Base-by-base conservation (phyloP, 2,797 vertebrate species). In the Aldrovandia affinis region DNA sequence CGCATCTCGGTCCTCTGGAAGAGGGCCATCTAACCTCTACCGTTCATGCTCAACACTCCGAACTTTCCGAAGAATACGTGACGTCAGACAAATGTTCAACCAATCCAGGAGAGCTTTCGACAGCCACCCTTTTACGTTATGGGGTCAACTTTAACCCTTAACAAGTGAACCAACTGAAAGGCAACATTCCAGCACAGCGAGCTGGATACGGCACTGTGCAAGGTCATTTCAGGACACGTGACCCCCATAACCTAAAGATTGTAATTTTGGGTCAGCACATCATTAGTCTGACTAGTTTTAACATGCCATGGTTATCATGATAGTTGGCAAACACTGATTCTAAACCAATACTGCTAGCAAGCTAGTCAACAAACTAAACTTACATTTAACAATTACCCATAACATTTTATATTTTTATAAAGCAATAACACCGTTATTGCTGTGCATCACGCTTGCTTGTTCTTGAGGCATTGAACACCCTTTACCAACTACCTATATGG, bases 51-150 rank as follows among this genome's bases (percentile, higher is more conserved):
- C 42, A 63, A n/a, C n/a, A 30, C 59, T 6, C 5, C 6, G 59
- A 63, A 63, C 12, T 63, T 63, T 61, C 59, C 0, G 20, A 81
- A 1, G 25, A 15, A 39, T 52, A 18, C 9, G 50, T 63, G 80
- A 70, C 63, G 78, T 33, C 39, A 84, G 28, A 83, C 28, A 0
- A 2, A 52, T 81, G 80, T 83, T 81, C 83, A 88, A 0, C 94
- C 92, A 95, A 95, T 94, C 87, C 92, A 59, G 92, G 83, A 12
- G 36, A 44, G 15, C 0, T 28, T 39, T 61, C 39, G 79, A 81
- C 73, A 25, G 81, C 89, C 89, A 85, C 93, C 89, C 89, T 83
- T 84, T 42, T 59, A 36, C 30, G 6, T 7, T 15, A 54, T 22
- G 22, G 42, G 22, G 42, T 54, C 8, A 25, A 55, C 20, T 14